phyloP scores from a whole-genome alignment of 2,113 vertebrate species.

The Pelmatolapia mariae region DNA sequence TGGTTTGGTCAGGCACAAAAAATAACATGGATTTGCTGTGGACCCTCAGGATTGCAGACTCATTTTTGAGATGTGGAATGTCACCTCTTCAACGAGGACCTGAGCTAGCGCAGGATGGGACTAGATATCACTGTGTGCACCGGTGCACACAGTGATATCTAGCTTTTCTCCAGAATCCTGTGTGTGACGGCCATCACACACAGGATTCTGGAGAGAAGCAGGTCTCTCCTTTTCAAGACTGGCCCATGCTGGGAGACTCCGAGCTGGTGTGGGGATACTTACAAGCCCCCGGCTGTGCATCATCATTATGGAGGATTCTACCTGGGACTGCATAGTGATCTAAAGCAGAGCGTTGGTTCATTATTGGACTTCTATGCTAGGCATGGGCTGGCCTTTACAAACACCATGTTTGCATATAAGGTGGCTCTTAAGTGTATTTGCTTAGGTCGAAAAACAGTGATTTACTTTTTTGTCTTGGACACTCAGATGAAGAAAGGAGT shows the following conservation, averaged over 20 bases:
- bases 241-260: not conserved
- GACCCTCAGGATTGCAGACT: not conserved
- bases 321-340: not conserved
- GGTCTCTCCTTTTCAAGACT: not conserved
- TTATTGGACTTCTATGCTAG: not conserved
- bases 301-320: not conserved
- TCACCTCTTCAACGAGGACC: not conserved
- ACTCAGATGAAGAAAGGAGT: fast-evolving
- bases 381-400: not conserved
- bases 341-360: not conserved
- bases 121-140: not conserved
- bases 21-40: not conserved
- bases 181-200: no score
- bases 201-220: not conserved
- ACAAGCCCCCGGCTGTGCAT: not conserved
- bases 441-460: fast-evolving
- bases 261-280: not conserved
- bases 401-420: not conserved
- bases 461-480: not conserved
- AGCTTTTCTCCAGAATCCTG: not conserved
- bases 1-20: not conserved
- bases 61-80: not conserved
- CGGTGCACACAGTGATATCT: not conserved
- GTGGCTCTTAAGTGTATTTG: not conserved
- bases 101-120: fast-evolving